Conservation (phyloP, 2,888 invertebrate genomes). For the Seira ritae region DNA sequence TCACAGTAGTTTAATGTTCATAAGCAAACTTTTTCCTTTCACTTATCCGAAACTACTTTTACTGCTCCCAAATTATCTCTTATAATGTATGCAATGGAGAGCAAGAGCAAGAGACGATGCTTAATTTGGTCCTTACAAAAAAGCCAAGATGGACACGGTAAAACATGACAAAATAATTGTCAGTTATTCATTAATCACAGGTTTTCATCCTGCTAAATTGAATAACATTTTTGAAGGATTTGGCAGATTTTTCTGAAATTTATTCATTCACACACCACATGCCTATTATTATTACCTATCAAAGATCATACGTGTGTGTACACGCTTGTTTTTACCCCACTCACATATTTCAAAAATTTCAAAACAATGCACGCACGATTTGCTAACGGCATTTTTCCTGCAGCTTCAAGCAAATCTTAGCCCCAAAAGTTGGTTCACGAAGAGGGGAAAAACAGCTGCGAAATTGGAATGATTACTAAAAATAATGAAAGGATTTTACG, state of each 20-base stretch:
- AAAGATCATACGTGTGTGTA: too few species aligned
- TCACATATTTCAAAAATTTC: slow-evolving; percentile 13
- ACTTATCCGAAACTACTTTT: neutral
- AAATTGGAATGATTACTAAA: slow-evolving; percentile 6
- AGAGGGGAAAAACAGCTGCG: neutral
- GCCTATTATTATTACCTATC: too few species aligned
- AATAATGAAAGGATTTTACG: slow-evolving; percentile 48
- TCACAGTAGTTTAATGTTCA: too few species aligned
- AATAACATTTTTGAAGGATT: neutral
- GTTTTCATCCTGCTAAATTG: neutral
- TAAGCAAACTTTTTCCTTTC: neutral
- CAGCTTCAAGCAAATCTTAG: neutral
- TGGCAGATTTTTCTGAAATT: neutral
- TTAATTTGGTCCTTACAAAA: neutral
- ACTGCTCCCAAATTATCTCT: neutral
- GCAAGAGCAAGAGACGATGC: neutral
- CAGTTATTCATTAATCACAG: slow-evolving; percentile 1
- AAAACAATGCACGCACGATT: slow-evolving; percentile 12
- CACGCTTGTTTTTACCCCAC: neutral
- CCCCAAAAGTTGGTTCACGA: neutral
- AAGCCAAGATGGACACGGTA: neutral
- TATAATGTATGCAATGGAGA: neutral
- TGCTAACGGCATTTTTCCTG: slow-evolving; percentile 8
- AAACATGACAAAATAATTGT: slow-evolving; percentile 4
- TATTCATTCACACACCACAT: neutral